phyloP scores from a whole-genome alignment of 2,888 invertebrate species.

The Cataglyphis rosenhaueri region DNA sequence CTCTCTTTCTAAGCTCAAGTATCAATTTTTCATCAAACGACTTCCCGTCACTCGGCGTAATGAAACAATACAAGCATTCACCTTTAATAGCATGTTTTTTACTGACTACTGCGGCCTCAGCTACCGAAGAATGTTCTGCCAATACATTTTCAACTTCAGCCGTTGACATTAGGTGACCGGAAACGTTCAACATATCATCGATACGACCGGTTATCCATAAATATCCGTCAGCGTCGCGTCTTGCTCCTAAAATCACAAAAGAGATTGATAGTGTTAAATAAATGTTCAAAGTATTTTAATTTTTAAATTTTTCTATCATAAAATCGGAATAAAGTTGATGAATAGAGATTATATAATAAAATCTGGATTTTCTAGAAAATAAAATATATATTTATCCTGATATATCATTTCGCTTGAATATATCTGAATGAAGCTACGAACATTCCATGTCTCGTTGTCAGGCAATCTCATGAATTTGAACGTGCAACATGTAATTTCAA shows the following conservation, averaged over 20 bases:
- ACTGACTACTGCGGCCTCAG: constrained; percentile 98
- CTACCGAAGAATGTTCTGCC: constrained; percentile 91
- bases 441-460: not conserved
- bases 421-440: constrained; percentile 15
- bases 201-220: constrained; percentile 98
- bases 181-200: constrained; percentile 99
- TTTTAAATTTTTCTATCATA: not conserved
- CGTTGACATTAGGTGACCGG: constrained; percentile 98
- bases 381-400: not conserved
- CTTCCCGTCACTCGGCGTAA: constrained; percentile 94
- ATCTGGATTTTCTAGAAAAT: not conserved
- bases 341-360: not conserved
- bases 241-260: constrained; percentile 89
- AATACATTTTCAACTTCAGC: constrained; percentile 96
- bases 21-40: constrained; percentile 90
- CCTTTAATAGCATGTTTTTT: constrained; percentile 98
- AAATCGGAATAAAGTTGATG: not conserved
- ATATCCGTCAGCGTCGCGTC: constrained; percentile 97
- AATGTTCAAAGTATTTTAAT: not conserved
- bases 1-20: constrained; percentile 90
- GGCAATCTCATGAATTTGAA: not conserved
- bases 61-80: constrained; percentile 98
- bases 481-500: not conserved
- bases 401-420: not conserved
- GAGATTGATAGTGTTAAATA: not conserved